Evolutionary conservation across 2,888 invertebrate species (phyloP), one percentile per base, ranked within the genome.

Genomic region (Ormia ochracea): DNA sequence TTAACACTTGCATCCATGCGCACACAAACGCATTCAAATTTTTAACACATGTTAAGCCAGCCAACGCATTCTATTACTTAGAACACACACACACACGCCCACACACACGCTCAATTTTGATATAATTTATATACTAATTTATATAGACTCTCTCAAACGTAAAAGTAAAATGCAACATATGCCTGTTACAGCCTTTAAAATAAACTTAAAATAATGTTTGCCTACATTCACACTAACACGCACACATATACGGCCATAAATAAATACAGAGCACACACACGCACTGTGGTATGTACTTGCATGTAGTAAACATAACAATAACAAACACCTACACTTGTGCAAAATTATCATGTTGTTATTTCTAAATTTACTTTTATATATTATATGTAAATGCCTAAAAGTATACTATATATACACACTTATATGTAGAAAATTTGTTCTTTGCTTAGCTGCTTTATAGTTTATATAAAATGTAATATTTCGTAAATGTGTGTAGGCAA

Each of bases 171-270:
- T 77, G 76, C 76, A 77, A 77, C 76, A 77, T 77, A 77, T 77
- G 68, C 76, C 69, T 76, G 54, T 69, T 63, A 76, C 69, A 79
- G 79, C 72, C 80, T 76, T 76, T 74, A 77, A 81, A 82, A 79
- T 79, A 68, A 76, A 82, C 77, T 81, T 79, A 54, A 72, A 81
- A 81, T 69, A 75, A 52, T 80, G 68, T 69, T 77, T 82, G 81
- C 79, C 74, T 79, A 70, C 59, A 68, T n/a, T 43, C 54, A 54
- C 41, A 52, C 43, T 50, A 1, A 70, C 45, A 70, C 9, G 52
- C 43, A 65, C 33, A 69, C 45, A 61, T 41, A 59, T 41, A 59
- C 28, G 56, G 17, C 41, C 59, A 56, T 6, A 36, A 28, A 78
- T 17, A 12, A 14, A 41, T 38, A 68, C 36, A 56, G n/a, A n/a